These are phyloP conservation scores for Trichonephila clavata DNA, from an alignment of 1,140 invertebrate species.

Conservation along the genomic window DNA sequence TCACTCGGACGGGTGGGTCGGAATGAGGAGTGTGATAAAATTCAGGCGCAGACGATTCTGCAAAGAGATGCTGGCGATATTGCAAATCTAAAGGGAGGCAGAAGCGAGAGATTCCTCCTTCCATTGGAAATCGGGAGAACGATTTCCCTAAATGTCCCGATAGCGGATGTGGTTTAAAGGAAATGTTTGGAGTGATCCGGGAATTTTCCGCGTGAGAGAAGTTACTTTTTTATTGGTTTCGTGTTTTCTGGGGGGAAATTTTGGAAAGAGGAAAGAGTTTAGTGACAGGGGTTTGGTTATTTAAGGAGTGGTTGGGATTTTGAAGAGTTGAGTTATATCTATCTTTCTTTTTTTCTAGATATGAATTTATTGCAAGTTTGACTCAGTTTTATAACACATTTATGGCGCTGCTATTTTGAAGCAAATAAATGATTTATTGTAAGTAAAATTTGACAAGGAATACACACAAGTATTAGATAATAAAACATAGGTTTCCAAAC, in stretches of 20 bases:
- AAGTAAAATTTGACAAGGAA: no score
- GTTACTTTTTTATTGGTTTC: background rate
- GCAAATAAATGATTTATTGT: no score
- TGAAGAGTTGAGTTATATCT: no score
- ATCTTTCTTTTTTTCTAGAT: no score
- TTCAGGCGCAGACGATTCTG: background rate
- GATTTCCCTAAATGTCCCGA: constrained; percentile 48
- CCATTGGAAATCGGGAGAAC: constrained; percentile 43
- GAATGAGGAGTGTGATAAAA: constrained; percentile 39
- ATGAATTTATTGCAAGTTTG: no score
- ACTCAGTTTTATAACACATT: no score
- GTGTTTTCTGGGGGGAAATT: background rate
- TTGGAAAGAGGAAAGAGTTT: background rate
- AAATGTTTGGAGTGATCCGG: constrained; percentile 32
- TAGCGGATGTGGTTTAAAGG: constrained; percentile 30
- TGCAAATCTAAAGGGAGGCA: constrained; percentile 13
- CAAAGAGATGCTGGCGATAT: constrained; percentile 9
- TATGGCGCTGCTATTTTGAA: no score
- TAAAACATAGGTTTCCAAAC: no score
- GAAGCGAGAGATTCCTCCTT: constrained; percentile 19
- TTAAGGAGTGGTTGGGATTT: background rate
- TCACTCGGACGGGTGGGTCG: background rate
- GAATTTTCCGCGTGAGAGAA: background rate
- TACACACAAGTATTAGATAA: no score
- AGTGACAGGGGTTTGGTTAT: background rate